A percentile compares a stretch with the other conserved stretches of the same genome.
Conservation (phyloP, 2,113 vertebrate genomes). For the Ascaphus truei region DNA sequence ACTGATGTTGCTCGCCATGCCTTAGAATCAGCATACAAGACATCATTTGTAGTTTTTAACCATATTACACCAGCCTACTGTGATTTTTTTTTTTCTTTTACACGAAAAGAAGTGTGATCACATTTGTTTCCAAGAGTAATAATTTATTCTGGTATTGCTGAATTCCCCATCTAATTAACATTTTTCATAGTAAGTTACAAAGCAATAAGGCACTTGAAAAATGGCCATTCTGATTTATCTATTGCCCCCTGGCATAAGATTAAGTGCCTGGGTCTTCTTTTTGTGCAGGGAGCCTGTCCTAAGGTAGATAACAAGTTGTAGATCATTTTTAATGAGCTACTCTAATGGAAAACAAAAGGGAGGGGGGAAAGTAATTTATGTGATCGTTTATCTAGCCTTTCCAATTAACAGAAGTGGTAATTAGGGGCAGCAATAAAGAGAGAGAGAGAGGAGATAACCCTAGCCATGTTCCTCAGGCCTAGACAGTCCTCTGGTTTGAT, state of each 20-base stretch:
- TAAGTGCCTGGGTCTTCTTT: background rate
- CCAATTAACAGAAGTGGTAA: constrained; percentile 34
- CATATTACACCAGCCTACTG: too few species aligned
- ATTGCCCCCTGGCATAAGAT: background rate
- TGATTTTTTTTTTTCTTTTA: too few species aligned
- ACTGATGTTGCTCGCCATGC: too few species aligned
- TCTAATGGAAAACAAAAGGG: background rate
- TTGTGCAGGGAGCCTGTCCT: background rate
- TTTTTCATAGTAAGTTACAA: background rate
- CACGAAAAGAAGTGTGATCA: background rate
- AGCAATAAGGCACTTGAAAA: background rate
- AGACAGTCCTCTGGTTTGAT: background rate
- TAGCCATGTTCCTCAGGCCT: background rate
- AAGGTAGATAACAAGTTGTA: constrained; percentile 9
- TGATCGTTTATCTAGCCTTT: constrained; percentile 17
- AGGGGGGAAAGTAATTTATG: background rate
- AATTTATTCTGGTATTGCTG: background rate
- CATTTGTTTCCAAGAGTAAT: background rate
- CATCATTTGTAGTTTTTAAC: too few species aligned
- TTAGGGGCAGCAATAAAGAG: constrained; percentile 23
- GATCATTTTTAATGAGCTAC: constrained; percentile 39
- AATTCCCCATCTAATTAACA: background rate
- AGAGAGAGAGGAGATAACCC: background rate
- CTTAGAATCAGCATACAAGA: too few species aligned
- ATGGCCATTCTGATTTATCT: constrained; percentile 9